Percentiles rank a stretch among this genome's conserved stretches.
These are phyloP conservation scores for Hirudinaria manillensis DNA, from an alignment of 2,888 invertebrate species.

Conservation along the genomic window DNA sequence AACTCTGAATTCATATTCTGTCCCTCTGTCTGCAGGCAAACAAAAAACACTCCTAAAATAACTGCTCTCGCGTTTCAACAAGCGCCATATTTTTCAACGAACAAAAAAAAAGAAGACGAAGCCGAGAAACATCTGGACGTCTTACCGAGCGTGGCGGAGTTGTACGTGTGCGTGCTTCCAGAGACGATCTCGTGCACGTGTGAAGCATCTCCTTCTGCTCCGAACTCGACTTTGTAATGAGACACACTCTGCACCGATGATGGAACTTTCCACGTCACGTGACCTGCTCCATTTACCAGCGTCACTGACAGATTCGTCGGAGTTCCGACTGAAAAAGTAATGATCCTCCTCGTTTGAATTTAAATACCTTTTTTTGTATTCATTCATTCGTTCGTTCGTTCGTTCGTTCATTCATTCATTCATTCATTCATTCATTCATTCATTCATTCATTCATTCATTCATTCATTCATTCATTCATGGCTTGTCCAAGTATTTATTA, in stretches of 20 bases:
- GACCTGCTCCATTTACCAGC: background rate
- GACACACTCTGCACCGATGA: background rate
- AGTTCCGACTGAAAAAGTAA: background rate
- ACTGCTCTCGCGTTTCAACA: background rate
- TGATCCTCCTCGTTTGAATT: too few relatives aligned
- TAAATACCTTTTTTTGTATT: too few relatives aligned
- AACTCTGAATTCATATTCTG: slow-evolving; percentile 28
- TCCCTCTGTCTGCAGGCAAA: slow-evolving; percentile 18
- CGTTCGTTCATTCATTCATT: too few relatives aligned
- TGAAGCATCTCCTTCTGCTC: background rate
- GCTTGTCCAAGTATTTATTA: too few relatives aligned
- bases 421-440: too few relatives aligned
- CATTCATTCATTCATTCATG: too few relatives aligned
- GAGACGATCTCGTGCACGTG: slow-evolving; percentile 3
- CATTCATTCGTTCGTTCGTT: too few relatives aligned
- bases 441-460: too few relatives aligned
- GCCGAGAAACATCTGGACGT: too few relatives aligned
- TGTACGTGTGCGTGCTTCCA: slow-evolving; percentile 19
- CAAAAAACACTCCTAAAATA: background rate
- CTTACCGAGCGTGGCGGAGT: slow-evolving; percentile 15
- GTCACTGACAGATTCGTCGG: slow-evolving; percentile 18
- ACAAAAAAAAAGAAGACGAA: too few relatives aligned
- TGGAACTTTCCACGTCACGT: slow-evolving; percentile 22
- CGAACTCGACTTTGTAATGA: slow-evolving; percentile 22
- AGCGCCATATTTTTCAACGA: background rate